Conservation (phyloP, 2,113 vertebrate species). For the Oenanthe melanoleuca region DNA sequence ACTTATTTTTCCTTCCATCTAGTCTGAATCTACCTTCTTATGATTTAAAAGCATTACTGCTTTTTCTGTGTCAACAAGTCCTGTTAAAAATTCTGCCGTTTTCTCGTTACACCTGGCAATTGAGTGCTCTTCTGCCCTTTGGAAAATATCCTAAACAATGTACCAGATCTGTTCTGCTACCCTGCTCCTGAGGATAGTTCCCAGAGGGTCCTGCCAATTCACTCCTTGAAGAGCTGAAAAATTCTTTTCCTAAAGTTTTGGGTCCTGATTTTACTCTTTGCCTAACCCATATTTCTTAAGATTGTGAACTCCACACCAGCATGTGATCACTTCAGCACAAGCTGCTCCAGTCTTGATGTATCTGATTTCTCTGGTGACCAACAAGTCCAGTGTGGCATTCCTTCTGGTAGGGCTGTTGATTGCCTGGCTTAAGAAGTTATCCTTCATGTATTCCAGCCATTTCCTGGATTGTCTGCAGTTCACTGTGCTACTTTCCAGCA, state of each 20-base stretch:
- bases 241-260: not conserved
- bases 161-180: not conserved
- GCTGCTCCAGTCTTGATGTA: not conserved
- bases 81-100: not conserved
- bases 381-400: not conserved
- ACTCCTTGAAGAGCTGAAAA: not conserved
- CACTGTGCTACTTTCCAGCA: not conserved
- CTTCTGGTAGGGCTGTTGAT: rapidly evolving
- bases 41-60: not conserved
- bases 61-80: not conserved
- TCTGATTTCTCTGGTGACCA: not conserved
- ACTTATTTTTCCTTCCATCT: not conserved
- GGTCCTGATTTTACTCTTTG: rapidly evolving
- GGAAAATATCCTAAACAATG: not conserved
- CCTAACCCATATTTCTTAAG: not conserved
- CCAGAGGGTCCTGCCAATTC: not conserved
- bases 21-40: not conserved
- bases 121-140: rapidly evolving
- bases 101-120: not conserved
- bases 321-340: not conserved
- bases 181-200: no score
- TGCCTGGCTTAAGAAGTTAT: not conserved
- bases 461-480: not conserved
- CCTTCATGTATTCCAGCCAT: not conserved
- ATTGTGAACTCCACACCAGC: not conserved